Evolutionary conservation across 2,797 vertebrate genomes (phyloP), one percentile per base, ranked within the genome.

Genomic region (Enteromius afrohamiltoni): DNA sequence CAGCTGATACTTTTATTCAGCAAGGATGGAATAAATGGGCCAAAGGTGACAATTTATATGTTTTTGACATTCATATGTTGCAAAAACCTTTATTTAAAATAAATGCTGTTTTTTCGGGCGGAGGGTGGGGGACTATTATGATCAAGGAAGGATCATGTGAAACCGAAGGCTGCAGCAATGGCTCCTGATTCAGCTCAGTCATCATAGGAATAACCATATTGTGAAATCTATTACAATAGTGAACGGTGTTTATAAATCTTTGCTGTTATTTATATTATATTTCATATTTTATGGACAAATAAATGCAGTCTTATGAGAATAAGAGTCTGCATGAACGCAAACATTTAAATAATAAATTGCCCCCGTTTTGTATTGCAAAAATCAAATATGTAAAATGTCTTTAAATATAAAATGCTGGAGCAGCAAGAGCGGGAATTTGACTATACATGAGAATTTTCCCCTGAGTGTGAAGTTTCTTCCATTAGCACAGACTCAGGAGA

Each of bases 401-500:
- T 71, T 62, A 21, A 14, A 64, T 60, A 40, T 21, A 51, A 75
- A 82, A 69, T 17, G 58, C 64, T 80, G 74, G 85, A 26, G 51
- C 34, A 67, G 40, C 58, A 62, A 79, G 37, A 49, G 3, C 34
- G 34, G 26, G 31, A 21, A 58, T 81, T 75, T 76, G 16, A 64
- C 40, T 21, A 17, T 42, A 62, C 37, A 14, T 81, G 75, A 77
- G 67, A 75, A 79, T 65, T 65, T 76, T 77, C 40, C 42, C 79
- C 45, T 55, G 68, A 47, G 67, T 84, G 45, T 65, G 64, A 79
- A 9, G 21, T 78, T 83, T 86, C 45, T 51, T 26, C 74, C 47
- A 80, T 81, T 78, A 78, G 68, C 40, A 42, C 21, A 49, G 80
- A 80, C 83, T 80, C 55, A 9, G 21, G 80, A 82, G 87, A 85